Conservation (phyloP, 2,888 invertebrate species). For the Pharmacophagus antenor region DNA sequence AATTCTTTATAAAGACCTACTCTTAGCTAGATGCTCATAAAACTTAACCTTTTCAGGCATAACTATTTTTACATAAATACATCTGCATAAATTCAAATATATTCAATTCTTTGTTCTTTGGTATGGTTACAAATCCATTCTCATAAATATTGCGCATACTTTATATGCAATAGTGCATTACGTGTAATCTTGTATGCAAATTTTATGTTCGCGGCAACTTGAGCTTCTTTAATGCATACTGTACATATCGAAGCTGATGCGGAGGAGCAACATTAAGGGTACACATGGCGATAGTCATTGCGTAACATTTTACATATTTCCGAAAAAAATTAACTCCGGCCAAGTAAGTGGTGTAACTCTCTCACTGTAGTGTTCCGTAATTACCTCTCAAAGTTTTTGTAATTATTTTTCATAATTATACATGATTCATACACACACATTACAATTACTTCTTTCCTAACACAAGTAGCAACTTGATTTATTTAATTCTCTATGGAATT, state of each 20-base stretch:
- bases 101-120: constrained; percentile 45
- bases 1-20: too few relatives aligned
- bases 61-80: constrained; percentile 63
- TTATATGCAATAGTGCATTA: constrained; percentile 29
- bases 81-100: constrained; percentile 36
- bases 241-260: constrained; percentile 15
- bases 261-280: background rate
- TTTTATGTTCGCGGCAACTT: constrained; percentile 26
- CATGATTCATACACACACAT: too few relatives aligned
- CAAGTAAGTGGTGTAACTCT: background rate
- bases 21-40: background rate
- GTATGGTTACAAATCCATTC: constrained; percentile 44
- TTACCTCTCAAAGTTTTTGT: too few relatives aligned
- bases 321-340: background rate
- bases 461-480: too few relatives aligned
- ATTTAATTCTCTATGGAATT: too few relatives aligned
- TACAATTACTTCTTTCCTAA: too few relatives aligned
- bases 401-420: too few relatives aligned
- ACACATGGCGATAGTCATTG: background rate
- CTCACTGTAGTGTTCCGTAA: too few relatives aligned
- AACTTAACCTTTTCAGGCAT: background rate
- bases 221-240: constrained; percentile 16
- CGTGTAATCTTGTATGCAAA: constrained; percentile 30
- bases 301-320: background rate
- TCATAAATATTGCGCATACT: constrained; percentile 29